Conservation (phyloP, 2,113 vertebrate genomes). For the Cichladusa arquata region DNA sequence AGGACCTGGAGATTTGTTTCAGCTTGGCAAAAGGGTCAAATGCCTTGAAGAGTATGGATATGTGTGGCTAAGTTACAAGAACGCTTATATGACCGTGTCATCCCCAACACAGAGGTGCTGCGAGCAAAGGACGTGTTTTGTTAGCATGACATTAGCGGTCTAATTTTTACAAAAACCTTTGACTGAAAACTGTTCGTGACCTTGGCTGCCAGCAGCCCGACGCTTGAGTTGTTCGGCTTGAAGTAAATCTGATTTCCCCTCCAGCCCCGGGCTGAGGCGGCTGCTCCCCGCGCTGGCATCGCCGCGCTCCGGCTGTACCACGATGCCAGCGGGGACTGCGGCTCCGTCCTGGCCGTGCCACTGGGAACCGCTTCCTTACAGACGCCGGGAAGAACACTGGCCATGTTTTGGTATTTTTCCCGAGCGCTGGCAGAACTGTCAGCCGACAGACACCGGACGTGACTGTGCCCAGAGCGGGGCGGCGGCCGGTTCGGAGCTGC, state of each 20-base stretch:
- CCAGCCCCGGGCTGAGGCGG: neutral
- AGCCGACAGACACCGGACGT: neutral
- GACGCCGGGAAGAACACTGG: accelerated
- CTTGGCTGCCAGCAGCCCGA: neutral
- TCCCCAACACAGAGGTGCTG: neutral
- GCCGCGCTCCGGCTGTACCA: neutral
- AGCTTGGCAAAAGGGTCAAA: neutral
- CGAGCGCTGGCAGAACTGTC: neutral
- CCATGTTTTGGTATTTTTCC: accelerated
- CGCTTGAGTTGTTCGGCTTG: too few species aligned
- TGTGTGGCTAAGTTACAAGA: neutral
- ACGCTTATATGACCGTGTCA: accelerated
- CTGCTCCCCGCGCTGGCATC: neutral
- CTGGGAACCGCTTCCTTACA: too few species aligned
- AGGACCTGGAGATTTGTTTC: neutral
- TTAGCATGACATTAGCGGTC: accelerated
- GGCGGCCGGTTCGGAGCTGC: neutral
- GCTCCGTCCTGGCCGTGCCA: neutral
- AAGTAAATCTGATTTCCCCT: neutral
- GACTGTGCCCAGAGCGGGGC: neutral
- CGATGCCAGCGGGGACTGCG: accelerated
- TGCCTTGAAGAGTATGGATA: accelerated
- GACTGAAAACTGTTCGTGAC: neutral
- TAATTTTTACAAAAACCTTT: neutral
- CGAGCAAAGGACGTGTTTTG: neutral